A percentile compares a stretch with the other conserved stretches of the same genome.
Evolutionary conservation across 1,140 invertebrate genomes (phyloP).

Genomic region (Drosophila carrolli): DNA sequence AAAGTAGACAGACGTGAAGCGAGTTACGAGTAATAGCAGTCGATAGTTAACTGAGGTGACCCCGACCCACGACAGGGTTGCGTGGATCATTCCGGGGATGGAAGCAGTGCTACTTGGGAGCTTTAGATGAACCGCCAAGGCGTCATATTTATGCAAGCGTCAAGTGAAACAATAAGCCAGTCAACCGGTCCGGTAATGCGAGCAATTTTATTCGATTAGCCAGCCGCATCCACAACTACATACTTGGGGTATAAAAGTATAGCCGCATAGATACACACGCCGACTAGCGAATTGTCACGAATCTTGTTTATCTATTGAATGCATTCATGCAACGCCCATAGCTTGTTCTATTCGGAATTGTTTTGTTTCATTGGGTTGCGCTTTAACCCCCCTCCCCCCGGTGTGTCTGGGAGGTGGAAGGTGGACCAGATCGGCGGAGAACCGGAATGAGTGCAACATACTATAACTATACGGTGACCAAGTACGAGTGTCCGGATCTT

Average conservation of each 20-base stretch:
- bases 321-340: slow-evolving; percentile 50
- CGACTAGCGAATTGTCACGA: slow-evolving; percentile 32
- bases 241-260: neutral
- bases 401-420: slow-evolving; percentile 14
- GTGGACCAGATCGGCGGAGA: slow-evolving; percentile 16
- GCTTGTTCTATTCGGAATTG: slow-evolving; percentile 14
- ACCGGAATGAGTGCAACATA: slow-evolving; percentile 23
- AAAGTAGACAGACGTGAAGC: neutral
- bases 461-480: slow-evolving; percentile 10
- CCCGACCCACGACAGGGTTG: slow-evolving; percentile 26
- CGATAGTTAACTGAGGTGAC: slow-evolving; percentile 14
- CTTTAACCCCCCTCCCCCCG: neutral
- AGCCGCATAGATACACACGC: slow-evolving; percentile 1
- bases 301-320: slow-evolving; percentile 46
- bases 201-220: slow-evolving; percentile 77
- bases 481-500: slow-evolving; percentile 12
- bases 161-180: slow-evolving; percentile 43
- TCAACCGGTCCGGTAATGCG: slow-evolving; percentile 47
- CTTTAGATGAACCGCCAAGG: slow-evolving; percentile 20
- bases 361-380: slow-evolving; percentile 32
- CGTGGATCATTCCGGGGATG: slow-evolving; percentile 5
- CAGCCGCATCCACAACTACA: slow-evolving; percentile 23
- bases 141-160: slow-evolving; percentile 29
- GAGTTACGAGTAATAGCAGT: slow-evolving; percentile 9
- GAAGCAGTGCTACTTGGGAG: neutral